Conservation (phyloP, 2,797 vertebrate genomes). For the Onychomys arenicola region DNA sequence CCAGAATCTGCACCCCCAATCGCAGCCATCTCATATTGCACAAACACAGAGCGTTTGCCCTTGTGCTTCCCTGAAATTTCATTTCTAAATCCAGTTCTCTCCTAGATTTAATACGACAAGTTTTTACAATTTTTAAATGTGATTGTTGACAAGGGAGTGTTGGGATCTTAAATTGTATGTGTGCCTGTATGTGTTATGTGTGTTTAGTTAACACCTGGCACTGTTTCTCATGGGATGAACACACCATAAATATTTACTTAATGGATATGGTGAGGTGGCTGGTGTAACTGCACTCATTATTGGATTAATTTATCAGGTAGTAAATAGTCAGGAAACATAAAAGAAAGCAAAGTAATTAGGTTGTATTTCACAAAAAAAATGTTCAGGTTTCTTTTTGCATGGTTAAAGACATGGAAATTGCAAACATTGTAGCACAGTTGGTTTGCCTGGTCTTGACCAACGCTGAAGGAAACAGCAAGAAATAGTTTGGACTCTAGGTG, state of each 20-base stretch:
- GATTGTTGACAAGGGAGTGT: background rate
- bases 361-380: conserved; percentile 14
- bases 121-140: conserved; percentile 13
- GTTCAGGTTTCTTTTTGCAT: background rate
- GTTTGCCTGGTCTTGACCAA: background rate
- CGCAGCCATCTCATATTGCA: background rate
- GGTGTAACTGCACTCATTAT: background rate
- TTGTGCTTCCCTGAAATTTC: conserved; percentile 10
- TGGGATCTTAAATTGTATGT: background rate
- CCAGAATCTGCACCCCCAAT: background rate
- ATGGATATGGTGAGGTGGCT: background rate
- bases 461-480: background rate
- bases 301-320: conserved; percentile 13
- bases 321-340: background rate
- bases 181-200: background rate
- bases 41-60: background rate
- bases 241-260: background rate
- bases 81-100: background rate
- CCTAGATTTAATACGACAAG: background rate
- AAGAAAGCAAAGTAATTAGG: conserved; percentile 27
- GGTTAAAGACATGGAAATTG: background rate
- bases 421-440: background rate
- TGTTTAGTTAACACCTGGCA: background rate
- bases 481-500: background rate
- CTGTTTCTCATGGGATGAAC: conserved; percentile 39